These are phyloP conservation scores for Rhagoletis pomonella DNA, from an alignment of 1,140 invertebrate species.

Conservation along the genomic window DNA sequence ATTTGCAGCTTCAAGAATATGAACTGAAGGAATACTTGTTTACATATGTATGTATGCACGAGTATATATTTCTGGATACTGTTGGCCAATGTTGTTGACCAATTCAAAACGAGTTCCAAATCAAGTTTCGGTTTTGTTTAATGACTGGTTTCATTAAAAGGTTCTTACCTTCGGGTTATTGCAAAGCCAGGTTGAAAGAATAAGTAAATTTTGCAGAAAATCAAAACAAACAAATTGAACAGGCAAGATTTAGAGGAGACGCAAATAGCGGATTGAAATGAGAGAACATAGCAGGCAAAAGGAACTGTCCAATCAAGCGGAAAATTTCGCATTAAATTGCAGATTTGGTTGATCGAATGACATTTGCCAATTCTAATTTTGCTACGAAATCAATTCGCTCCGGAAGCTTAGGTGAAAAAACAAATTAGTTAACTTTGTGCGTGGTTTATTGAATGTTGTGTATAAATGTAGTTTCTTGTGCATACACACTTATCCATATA, in stretches of 20 bases:
- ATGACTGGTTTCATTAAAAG: slow-evolving; percentile 14
- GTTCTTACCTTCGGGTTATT: not conserved
- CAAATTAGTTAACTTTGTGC: not conserved
- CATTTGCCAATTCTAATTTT: not conserved
- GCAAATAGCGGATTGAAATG: not conserved
- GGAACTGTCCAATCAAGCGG: not conserved
- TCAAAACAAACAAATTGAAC: not conserved
- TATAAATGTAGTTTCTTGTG: too few relatives aligned
- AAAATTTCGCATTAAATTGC: not conserved
- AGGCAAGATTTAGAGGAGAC: not conserved
- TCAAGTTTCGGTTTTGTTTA: slow-evolving; percentile 24
- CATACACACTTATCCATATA: too few relatives aligned
- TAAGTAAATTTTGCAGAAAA: not conserved
- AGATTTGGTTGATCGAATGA: too few relatives aligned
- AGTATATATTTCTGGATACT: not conserved
- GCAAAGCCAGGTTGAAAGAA: not conserved
- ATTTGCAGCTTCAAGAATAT: not conserved
- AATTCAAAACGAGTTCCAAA: slow-evolving; percentile 15
- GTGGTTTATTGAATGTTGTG: too few relatives aligned
- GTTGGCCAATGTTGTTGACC: slow-evolving; percentile 6
- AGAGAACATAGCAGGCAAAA: not conserved
- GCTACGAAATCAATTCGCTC: too few relatives aligned
- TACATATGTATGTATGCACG: not conserved
- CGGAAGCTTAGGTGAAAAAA: not conserved
- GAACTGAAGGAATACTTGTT: not conserved